Evolutionary conservation across 2,113 vertebrate species (phyloP).

Genomic region (Pomatostomus ruficeps): DNA sequence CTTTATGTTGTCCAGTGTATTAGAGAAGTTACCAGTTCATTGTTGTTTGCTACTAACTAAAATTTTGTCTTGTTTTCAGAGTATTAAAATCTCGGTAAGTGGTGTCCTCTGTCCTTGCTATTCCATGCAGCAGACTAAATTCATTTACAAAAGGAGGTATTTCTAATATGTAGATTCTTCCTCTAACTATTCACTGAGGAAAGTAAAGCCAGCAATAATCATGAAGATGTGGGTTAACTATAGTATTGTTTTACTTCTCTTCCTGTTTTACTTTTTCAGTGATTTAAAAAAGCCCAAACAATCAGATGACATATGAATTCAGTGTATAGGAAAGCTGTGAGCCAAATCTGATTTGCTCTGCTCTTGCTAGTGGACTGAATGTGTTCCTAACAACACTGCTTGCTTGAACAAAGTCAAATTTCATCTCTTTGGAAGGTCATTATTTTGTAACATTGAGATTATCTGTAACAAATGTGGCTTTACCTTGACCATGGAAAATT

Average conservation of each 20-base stretch:
- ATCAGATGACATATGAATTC: neutral
- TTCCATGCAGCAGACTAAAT: neutral
- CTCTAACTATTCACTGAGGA: neutral
- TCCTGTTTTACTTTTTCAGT: neutral
- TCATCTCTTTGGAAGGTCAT: neutral
- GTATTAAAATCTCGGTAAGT: neutral
- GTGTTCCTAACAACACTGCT: neutral
- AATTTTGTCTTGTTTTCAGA: neutral
- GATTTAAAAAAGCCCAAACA: neutral
- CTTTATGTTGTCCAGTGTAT: neutral
- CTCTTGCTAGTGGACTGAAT: accelerated
- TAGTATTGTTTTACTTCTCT: neutral
- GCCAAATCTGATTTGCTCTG: neutral
- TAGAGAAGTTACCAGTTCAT: neutral
- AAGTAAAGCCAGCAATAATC: neutral
- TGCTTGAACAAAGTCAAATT: neutral
- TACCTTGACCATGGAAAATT: neutral
- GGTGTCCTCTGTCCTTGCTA: neutral
- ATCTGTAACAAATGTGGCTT: neutral
- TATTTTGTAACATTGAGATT: neutral
- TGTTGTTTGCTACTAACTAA: neutral
- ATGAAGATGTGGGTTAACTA: neutral
- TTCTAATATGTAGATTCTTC: neutral
- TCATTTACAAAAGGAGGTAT: neutral
- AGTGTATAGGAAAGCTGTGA: neutral